Base-by-base conservation (phyloP, 1,140 invertebrate species). In the Apis florea region DNA sequence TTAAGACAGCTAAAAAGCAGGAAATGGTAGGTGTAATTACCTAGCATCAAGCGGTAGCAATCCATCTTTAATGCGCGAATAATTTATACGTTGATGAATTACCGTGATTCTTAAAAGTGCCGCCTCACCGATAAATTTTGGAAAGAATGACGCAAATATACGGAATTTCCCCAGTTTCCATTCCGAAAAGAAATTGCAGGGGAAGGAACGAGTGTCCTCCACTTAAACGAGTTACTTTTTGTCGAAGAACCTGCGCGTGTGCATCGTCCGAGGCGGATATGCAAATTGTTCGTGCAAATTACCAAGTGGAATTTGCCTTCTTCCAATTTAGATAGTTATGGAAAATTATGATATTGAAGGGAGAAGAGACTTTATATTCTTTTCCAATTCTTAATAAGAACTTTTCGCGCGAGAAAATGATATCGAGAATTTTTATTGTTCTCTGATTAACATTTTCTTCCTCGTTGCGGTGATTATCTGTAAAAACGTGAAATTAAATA, bases 81-180 rank as follows among this genome's bases (percentile, higher is more conserved):
- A 76, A 69, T 76, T 82, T 47, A 75, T 68, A 49, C 47, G 6
- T 19, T 68, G 61, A 80, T 66, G n/a, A 24, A 80, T 80, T 40
- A 74, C 6, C 56, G 47, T 10, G 68, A 63, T 53, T 11, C 13
- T 31, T 79, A 72, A 79, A 78, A 72, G 40, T 72, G 21, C 58
- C n/a, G 11, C 21, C 11, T 63, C 58, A 31, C 6, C 19, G 11
- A 24, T 47, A 53, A 3, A 15, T 71, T 19, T 26, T 8, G 26
- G 10, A 54, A 70, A 19, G 24, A n/a, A 31, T n/a, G 31, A 53
- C 49, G 58, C 53, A 17, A 24, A 0, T 47, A 13, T 26, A n/a
- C 31, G 49, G 70, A 53, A 53, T 53, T 21, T 9, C 3, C 12
- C 1, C 19, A 17, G 9, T 11, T 10, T 40, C 6, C 6, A 17